Percentiles rank a stretch among this genome's conserved stretches.
Conservation (phyloP, 2,797 vertebrate species). For the Erpetoichthys calabaricus region DNA sequence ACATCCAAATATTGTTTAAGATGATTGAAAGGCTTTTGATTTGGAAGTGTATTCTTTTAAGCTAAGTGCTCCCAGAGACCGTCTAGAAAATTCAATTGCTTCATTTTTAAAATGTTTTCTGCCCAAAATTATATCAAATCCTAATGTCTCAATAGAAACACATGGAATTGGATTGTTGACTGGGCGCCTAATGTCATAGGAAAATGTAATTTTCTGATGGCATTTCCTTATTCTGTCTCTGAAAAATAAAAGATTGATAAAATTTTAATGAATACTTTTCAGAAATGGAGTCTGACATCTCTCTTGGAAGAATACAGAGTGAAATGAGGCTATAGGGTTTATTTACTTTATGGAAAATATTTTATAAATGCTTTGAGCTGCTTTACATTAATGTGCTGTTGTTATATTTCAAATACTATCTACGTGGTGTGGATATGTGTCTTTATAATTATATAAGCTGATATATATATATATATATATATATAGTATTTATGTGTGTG, state of each 20-base stretch:
- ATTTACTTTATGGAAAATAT: no score
- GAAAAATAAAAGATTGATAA: slow-evolving; percentile 84
- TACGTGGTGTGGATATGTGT: no score
- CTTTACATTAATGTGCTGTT: no score
- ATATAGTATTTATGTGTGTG: no score
- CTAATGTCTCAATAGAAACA: slow-evolving; percentile 95
- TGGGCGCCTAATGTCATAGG: slow-evolving; percentile 87
- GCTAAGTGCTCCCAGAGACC: slow-evolving; percentile 96
- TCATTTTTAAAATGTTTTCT: slow-evolving; percentile 91
- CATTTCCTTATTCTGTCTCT: slow-evolving; percentile 90
- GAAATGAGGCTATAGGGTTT: slow-evolving; percentile 23
- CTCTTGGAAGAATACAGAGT: slow-evolving; percentile 53
- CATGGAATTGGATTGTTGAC: slow-evolving; percentile 91
- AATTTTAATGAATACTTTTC: slow-evolving; percentile 94
- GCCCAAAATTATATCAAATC: slow-evolving; percentile 97
- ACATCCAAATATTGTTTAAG: slow-evolving; percentile 90
- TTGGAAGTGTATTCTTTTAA: slow-evolving; percentile 98
- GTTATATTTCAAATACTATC: no score
- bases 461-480: no score
- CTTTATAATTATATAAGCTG: no score
- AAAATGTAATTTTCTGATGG: slow-evolving; percentile 96
- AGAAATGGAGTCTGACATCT: slow-evolving; percentile 65
- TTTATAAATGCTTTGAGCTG: no score
- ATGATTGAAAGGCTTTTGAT: slow-evolving; percentile 99
- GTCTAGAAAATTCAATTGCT: slow-evolving; percentile 98